These are phyloP conservation scores for Drosophila crucigera DNA, from an alignment of 2,888 invertebrate genomes.

Conservation along the genomic window DNA sequence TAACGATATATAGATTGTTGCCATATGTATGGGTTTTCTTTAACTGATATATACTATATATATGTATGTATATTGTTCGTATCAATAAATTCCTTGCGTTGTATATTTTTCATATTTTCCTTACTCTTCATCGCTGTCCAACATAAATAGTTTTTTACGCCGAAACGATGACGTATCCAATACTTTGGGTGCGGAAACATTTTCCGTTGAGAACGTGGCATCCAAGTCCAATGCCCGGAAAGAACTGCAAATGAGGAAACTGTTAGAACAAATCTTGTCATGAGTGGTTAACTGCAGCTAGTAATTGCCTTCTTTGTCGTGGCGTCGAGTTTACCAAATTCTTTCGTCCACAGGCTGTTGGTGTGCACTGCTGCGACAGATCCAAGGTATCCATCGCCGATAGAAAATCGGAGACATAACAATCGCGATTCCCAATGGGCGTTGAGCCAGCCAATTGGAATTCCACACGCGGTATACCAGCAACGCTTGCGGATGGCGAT, in stretches of 20 bases:
- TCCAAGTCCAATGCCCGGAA: slow-evolving; percentile 30
- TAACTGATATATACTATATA: slow-evolving; percentile 52
- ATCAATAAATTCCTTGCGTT: slow-evolving; percentile 58
- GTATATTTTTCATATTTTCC: slow-evolving; percentile 12
- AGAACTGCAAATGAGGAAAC: slow-evolving; percentile 22
- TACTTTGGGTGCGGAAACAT: slow-evolving; percentile 48
- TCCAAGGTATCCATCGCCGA: slow-evolving; percentile 70
- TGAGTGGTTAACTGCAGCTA: slow-evolving; percentile 38
- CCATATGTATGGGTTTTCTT: slow-evolving; percentile 67
- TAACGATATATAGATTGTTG: slow-evolving; percentile 62
- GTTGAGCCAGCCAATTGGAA: slow-evolving; percentile 69
- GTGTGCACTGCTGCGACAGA: slow-evolving; percentile 74
- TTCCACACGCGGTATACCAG: slow-evolving; percentile 47
- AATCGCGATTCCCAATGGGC: slow-evolving; percentile 66
- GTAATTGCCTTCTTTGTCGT: slow-evolving; percentile 69
- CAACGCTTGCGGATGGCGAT: slow-evolving; percentile 44
- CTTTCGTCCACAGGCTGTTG: slow-evolving; percentile 60
- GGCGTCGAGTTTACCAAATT: slow-evolving; percentile 84
- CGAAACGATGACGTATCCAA: slow-evolving; percentile 80
- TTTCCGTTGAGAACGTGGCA: slow-evolving; percentile 24
- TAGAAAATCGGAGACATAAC: slow-evolving; percentile 57
- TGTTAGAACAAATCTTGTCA: not conserved
- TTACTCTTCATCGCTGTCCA: slow-evolving; percentile 80
- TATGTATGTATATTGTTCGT: slow-evolving; percentile 31
- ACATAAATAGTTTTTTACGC: slow-evolving; percentile 81